Base-by-base conservation (phyloP, 2,113 vertebrate genomes). In the Passer montanus region DNA sequence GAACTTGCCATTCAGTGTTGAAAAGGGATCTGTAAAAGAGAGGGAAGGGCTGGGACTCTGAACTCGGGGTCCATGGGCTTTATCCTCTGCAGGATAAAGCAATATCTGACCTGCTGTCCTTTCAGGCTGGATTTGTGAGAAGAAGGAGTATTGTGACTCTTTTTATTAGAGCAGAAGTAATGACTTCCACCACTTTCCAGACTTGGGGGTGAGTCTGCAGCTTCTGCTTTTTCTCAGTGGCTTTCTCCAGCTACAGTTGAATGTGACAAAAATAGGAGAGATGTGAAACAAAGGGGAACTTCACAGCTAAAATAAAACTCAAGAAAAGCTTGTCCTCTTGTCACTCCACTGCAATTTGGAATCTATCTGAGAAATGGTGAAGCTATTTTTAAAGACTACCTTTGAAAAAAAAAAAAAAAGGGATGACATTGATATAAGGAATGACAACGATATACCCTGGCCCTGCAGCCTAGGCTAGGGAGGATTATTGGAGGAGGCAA, bases 1-100 rank as follows among this genome's bases (percentile, higher is more conserved):
- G 87, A 98, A 96, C 95, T 96, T 53, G 16, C 89, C 90, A 97
- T 97, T 97, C 96, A 89, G 85, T 46, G 88, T 86, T 95, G 58
- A 63, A 95, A 93, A 95, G 79, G 30, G 73, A 93, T 80, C 84
- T 75, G 58, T 79, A 72, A 69, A 35, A 55, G 30, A 64, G 24
- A 86, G 73, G 41, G 89, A 84, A 95, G 53, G 49, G 66, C 33
- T 64, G 59, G 58, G 23, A 26, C 11, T 73, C 13, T 77, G 62
- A 89, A 68, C 63, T 41, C 3, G 2, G 44, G 24, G 59, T 69
- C 19, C 35, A 16, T 10, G 46, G 30, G 5, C n/a, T 76, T 69
- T 8, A 5, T 88, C 6, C 27, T 77, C 64, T 80, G 13, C 23
- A 67, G 28, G 24, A 50, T 22, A 93, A 93, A 60, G 5, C 12